Base-by-base conservation (phyloP, 2,888 invertebrate genomes). In the Erpobdella octoculata region DNA sequence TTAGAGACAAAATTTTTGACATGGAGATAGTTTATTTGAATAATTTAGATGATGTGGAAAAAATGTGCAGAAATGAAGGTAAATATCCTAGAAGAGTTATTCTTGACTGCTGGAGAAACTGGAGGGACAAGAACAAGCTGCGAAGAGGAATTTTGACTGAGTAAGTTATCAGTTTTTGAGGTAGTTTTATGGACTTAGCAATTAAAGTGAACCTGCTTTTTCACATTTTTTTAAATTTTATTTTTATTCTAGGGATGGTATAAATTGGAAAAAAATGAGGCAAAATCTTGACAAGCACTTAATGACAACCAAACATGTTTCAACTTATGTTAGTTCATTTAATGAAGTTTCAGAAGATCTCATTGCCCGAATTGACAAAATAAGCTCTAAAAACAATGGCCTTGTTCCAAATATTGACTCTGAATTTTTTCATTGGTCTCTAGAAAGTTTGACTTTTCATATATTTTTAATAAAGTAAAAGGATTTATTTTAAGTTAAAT, bases 361-460 rank as follows among this genome's bases (percentile, higher is more conserved):
- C 4, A 66, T 71, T 5, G 61, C 65, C 28, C 59, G 67, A 12
- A 18, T 73, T 18, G 36, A 28, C 31, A 35, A 58, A 21, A 36
- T 33, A 28, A 28, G n/a, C 5, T 38, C 48, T 25, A 59, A 33
- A 33, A 48, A 58, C 53, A 48, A 53, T n/a, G 71, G 36, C 31
- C n/a, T 53, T 28, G 59, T 73, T 53, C 71, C 71, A n/a, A 35
- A 71, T 28, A 2, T 73, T 58, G 71, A 71, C 4, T 18, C 38
- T 28, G 73, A 73, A 38, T 68, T 73, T 18, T 73, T 73, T 38
- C 71, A 71, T 59, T 73, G 73, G 73, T 71, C 73, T 9, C 41
- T 73, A 1, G 73, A 73, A 41, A 73, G 73, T 73, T 59, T n/a
- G n/a, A n/a, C n/a, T n/a, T n/a, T n/a, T n/a, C n/a, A n/a, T n/a